Base-by-base conservation (phyloP, 1,140 invertebrate genomes). In the Muscidifurax raptorellus region DNA sequence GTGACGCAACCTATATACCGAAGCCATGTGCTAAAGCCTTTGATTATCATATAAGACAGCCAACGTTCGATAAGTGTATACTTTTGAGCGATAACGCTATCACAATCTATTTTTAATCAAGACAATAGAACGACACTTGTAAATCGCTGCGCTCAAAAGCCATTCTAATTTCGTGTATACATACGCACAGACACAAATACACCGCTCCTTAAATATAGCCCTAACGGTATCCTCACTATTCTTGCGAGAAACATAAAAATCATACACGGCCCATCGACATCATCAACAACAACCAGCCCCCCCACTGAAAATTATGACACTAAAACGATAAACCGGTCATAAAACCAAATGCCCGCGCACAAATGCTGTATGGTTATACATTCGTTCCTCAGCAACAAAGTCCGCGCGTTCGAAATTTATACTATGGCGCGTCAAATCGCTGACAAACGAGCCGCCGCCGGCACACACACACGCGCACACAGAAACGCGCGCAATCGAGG, bases 371-470 rank as follows among this genome's bases (percentile, higher is more conserved):
- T 22, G n/a, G 2, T 25, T 25, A 69, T 12, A 69, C 27, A 7
- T 32, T 36, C 18, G 28, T 36, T 32, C 18, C 12, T 72, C 30
- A 22, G 22, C 67, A 69, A 69, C 9, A 69, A 69, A 28, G 27
- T 30, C 25, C 25, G 27, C 66, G 27, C 27, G 25, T 13, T 30
- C 32, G 32, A 74, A 74, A 40, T 74, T 72, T 72, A 72, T 72
- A 28, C 27, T 9, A 9, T 12, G 69, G 28, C 69, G 69, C 69
- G 69, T 28, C 69, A 30, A 72, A 72, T 72, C 32, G 71, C 71
- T 69, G 27, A 69, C 67, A 69, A 69, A 69, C 67, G 67, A 69
- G 27, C 67, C 27, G 18, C 28, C 52, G 52, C 52, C 52, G 52
- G 52, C 52, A n/a, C 52, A 7, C 22, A n/a, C 3, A 52, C 1